Evolutionary conservation across 1,140 invertebrate genomes (phyloP).

Genomic region (Kradibia gibbosae): DNA sequence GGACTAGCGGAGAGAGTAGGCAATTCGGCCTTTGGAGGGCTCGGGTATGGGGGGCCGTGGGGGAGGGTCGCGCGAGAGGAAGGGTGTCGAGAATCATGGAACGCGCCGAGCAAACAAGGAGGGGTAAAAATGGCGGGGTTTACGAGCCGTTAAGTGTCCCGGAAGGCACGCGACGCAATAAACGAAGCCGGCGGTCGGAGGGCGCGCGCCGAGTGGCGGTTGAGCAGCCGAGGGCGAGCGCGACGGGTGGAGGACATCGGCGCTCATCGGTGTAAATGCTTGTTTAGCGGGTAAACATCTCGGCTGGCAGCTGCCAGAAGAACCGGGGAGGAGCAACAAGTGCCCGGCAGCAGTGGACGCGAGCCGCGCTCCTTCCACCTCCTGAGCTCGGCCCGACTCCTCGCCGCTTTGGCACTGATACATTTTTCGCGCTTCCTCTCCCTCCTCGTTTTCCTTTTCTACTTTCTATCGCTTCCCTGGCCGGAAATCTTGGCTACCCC

Average conservation of each 20-base stretch:
- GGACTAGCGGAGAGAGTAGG: no score
- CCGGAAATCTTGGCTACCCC: constrained; percentile 7
- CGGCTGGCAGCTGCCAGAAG: constrained; percentile 44
- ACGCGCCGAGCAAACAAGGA: background rate
- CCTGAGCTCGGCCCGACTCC: background rate
- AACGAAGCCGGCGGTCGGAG: background rate
- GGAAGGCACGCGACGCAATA: background rate
- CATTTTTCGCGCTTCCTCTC: constrained; percentile 22
- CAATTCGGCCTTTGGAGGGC: no score
- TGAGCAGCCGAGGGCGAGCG: background rate
- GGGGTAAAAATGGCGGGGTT: background rate
- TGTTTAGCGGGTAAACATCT: constrained; percentile 65
- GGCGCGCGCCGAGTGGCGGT: background rate
- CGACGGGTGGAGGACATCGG: no score
- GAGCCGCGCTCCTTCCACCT: background rate
- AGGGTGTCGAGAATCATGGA: background rate
- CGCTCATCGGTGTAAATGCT: constrained; percentile 41
- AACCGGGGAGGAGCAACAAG: constrained; percentile 64
- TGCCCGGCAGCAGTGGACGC: constrained; percentile 53
- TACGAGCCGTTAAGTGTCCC: background rate
- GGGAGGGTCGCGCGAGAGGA: background rate
- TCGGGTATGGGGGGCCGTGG: background rate
- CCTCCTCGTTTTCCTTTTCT: background rate
- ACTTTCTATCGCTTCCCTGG: background rate
- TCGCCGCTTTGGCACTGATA: constrained; percentile 36